Evolutionary conservation across 2,113 vertebrate genomes (phyloP).

Genomic region (Prionailurus bengalensis): DNA sequence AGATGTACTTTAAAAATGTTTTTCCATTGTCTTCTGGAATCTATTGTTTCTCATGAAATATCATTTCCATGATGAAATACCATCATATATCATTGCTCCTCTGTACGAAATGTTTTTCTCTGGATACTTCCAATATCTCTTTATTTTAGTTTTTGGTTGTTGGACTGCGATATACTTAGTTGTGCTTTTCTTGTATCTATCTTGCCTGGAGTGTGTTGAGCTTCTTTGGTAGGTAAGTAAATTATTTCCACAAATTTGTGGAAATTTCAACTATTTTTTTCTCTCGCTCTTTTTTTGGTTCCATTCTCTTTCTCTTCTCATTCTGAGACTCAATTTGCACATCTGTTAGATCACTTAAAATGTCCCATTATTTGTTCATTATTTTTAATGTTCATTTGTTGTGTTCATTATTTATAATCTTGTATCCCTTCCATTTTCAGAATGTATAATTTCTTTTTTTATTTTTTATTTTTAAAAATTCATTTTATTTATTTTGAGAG

Average conservation of each 20-base stretch:
- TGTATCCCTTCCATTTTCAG: neutral
- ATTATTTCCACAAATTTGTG: slow-evolving; percentile 38
- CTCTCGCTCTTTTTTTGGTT: neutral
- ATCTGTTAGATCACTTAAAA: slow-evolving; percentile 10
- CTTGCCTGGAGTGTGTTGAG: slow-evolving; percentile 9
- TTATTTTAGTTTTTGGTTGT: slow-evolving; percentile 45
- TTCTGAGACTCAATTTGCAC: neutral
- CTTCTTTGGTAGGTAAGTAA: neutral
- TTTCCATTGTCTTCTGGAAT: neutral
- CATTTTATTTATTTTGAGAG: too few species aligned
- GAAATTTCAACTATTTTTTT: neutral
- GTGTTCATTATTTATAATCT: neutral
- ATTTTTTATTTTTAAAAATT: too few species aligned
- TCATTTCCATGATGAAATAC: neutral
- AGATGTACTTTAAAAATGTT: neutral
- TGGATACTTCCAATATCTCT: neutral
- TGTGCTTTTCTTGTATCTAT: slow-evolving; percentile 37
- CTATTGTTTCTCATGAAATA: neutral
- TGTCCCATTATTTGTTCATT: neutral
- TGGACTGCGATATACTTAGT: neutral
- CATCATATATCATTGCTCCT: neutral
- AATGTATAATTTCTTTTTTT: slow-evolving; percentile 6
- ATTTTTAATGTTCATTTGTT: neutral
- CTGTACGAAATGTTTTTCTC: neutral
- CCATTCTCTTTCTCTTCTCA: neutral